Base-by-base conservation (phyloP, 2,113 vertebrate species). In the Hemiprocne comata region DNA sequence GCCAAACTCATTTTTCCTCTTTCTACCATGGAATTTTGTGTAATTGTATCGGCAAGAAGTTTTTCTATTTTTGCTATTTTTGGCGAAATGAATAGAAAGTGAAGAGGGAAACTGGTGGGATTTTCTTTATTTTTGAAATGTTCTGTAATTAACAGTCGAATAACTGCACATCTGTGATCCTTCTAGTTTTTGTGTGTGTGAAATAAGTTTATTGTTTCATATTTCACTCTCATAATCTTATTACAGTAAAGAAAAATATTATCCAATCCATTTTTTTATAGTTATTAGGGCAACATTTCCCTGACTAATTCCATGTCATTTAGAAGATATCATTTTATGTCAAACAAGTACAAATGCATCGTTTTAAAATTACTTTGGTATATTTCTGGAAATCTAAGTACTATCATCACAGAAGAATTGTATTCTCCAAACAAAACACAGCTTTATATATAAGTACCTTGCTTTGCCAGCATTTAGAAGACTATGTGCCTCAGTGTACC, bases 351-450 rank as follows among this genome's bases (percentile, higher is more conserved):
- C 13, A 84, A 40, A 87, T 75, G 40, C 57, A 50, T 9, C 90
- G 46, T 54, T 95, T 96, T 87, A 51, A 79, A 90, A 87, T 73
- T 26, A 81, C 58, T 91, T 94, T 50, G 10, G 66, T 69, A 34
- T 72, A 69, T 85, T 94, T 65, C 54, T 78, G 54, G 50, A 78
- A 92, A 70, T 79, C 29, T 44, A 83, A 73, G 24, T 64, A 50
- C 21, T 74, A 19, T 34, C 48, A 86, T 42, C 38, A 55, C 44
- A 88, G 75, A 84, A 64, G 14, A 34, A 84, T 84, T 71, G 20
- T 38, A 55, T 80, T 87, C 55, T 57, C 46, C 18, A 82, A 55
- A 20, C 13, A 86, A 87, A 93, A n/a, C 42, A 67, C 10, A 85
- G 21, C 31, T 91, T 93, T 65, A n/a, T 54, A 58, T 42, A 60